phyloP scores from a whole-genome alignment of 2,888 invertebrate species.

The Eustalomyia histrio region DNA sequence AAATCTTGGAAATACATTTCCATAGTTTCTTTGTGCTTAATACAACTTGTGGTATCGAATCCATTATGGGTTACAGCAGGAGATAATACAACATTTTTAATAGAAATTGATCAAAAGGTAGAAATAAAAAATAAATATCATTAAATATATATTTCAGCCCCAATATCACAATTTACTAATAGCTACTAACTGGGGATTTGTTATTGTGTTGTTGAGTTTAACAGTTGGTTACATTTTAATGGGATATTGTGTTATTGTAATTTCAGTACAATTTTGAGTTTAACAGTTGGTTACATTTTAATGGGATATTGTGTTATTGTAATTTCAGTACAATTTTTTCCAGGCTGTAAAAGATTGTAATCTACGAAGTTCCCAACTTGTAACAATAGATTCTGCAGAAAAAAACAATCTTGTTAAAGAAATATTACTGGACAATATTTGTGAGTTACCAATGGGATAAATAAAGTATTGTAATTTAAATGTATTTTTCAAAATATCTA shows the following conservation, averaged over 20 bases:
- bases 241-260: no score
- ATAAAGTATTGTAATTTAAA: no score
- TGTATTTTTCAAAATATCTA: no score
- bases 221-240: no score
- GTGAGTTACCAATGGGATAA: background rate
- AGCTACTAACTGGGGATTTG: no score
- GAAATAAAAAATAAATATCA: background rate
- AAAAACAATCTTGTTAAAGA: constrained; percentile 9
- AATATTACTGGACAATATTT: background rate
- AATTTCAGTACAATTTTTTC: constrained; percentile 11
- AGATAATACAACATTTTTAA: background rate
- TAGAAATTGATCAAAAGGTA: background rate
- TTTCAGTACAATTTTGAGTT: constrained; percentile 15
- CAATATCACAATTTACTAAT: no score
- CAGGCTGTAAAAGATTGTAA: background rate
- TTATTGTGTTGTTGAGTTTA: no score
- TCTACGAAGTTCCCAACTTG: background rate
- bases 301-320: no score
- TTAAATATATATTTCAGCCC: background rate
- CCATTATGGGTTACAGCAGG: background rate
- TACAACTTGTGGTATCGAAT: background rate
- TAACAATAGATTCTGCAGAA: background rate
- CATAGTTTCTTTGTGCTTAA: background rate
- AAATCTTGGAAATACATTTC: background rate
- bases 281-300: no score